A percentile compares a stretch with the other conserved stretches of the same genome.
phyloP scores from a whole-genome alignment of 2,797 vertebrate species.

The Spondyliosoma cantharus region DNA sequence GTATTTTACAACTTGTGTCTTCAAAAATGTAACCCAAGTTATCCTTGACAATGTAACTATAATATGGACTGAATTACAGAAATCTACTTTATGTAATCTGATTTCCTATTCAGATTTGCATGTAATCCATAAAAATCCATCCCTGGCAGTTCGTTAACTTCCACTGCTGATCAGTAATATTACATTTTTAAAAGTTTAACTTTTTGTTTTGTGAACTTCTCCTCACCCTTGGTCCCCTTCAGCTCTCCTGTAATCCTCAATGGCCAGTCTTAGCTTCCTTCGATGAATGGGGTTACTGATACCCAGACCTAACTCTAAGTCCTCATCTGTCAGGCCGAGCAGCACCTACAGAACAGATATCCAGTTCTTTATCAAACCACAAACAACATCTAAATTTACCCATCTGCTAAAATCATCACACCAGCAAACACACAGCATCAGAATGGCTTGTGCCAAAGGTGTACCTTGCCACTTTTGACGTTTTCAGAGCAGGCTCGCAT shows the following conservation, averaged over 20 bases:
- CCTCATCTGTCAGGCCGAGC: constrained; percentile 88
- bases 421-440: neutral
- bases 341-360: constrained; percentile 82
- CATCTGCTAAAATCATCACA: neutral
- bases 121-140: too few species aligned
- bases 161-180: neutral
- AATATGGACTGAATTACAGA: too few species aligned
- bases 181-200: neutral
- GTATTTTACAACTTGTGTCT: too few species aligned
- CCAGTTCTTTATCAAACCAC: constrained; percentile 11
- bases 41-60: too few species aligned
- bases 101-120: too few species aligned
- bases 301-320: constrained; percentile 87
- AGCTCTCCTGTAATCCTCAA: constrained; percentile 90
- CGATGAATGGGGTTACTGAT: constrained; percentile 88
- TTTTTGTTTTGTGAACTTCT: constrained; percentile 3
- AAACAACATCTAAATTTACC: neutral
- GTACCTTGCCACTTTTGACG: constrained; percentile 91
- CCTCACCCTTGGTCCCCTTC: constrained; percentile 87
- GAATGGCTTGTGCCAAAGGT: neutral
- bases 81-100: too few species aligned
- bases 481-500: constrained; percentile 88
- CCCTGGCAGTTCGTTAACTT: neutral
- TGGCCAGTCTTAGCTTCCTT: constrained; percentile 89
- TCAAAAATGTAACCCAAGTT: too few species aligned